phyloP scores from a whole-genome alignment of 1,140 invertebrate genomes.

The Daktulosphaira vitifoliae region DNA sequence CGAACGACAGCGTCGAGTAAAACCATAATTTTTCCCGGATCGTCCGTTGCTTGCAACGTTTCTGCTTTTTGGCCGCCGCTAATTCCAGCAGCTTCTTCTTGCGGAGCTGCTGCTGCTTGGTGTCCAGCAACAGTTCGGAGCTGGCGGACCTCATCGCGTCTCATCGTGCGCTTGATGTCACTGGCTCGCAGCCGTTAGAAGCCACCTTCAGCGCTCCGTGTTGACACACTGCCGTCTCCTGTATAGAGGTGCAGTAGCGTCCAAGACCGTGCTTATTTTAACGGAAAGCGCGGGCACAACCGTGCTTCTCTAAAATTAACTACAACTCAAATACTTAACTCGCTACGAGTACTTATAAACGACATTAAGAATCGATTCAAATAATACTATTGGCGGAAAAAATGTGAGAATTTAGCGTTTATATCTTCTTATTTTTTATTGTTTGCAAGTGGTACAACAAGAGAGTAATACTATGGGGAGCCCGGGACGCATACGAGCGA shows the following conservation, averaged over 20 bases:
- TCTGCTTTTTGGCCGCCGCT: slow-evolving; percentile 46
- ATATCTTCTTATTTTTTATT: too few relatives aligned
- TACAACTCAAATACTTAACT: too few relatives aligned
- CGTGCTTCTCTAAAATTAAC: too few relatives aligned
- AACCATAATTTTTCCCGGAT: slow-evolving; percentile 66
- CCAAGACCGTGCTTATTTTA: too few relatives aligned
- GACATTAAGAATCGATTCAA: too few relatives aligned
- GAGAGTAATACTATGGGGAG: too few relatives aligned
- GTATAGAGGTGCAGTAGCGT: too few relatives aligned
- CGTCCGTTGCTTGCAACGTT: slow-evolving; percentile 53
- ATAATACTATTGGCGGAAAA: too few relatives aligned
- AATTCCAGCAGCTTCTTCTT: slow-evolving; percentile 61
- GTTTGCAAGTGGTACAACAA: too few relatives aligned
- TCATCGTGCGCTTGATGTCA: slow-evolving; percentile 41
- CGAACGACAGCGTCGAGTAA: slow-evolving; percentile 68
- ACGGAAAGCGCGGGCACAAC: too few relatives aligned
- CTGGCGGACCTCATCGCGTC: slow-evolving; percentile 66
- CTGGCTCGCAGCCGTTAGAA: slow-evolving; percentile 42
- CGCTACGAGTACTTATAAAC: too few relatives aligned
- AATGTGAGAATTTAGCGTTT: too few relatives aligned
- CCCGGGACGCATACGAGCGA: neutral
- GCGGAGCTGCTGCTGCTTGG: slow-evolving; percentile 55
- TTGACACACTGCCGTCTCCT: slow-evolving; percentile 42
- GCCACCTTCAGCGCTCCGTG: slow-evolving; percentile 39
- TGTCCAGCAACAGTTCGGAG: slow-evolving; percentile 71